Base-by-base conservation (phyloP, 2,113 vertebrate genomes). In the Pyxicephalus adspersus region DNA sequence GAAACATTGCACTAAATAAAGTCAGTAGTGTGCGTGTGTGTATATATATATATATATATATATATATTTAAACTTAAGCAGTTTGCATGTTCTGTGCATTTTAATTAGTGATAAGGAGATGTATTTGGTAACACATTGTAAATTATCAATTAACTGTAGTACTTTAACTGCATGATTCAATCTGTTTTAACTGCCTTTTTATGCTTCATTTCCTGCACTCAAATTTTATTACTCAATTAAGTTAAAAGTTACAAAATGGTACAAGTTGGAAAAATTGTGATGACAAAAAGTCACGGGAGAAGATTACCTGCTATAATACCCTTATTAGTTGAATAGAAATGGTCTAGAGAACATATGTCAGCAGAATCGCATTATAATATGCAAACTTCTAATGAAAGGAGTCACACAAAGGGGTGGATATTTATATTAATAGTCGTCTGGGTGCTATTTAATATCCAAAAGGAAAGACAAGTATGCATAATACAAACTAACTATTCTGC, bases 81-180 rank as follows among this genome's bases (percentile, higher is more conserved):
- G 74, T 55, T 57, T 65, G 19, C 34, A 74, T 75, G 20, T 82
- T 75, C 22, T 29, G 19, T 82, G 71, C 70, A 82, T 82, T 76
- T 81, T 50, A 70, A 5, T 65, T 20, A 76, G 13, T 85, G 16
- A 50, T 66, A 79, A 83, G 81, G 61, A 52, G 66, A 54, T 74
- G 80, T 61, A 8, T 83, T 84, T 61, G 50, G 55, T 74, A 60
- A 25, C 5, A 87, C 74, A 83, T 31, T 86, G 63, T 72, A 86
- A 60, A 83, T 7, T 78, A 74, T 74, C 87, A 85, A 86, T 85
- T 85, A 84, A 80, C 31, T 84, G 82, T 54, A 80, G 76, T 83
- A 85, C n/a, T 19, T 77, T 73, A 0, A 22, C 57, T 64, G 38
- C 23, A 66, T 26, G 84, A 66, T 4, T 29, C 65, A 73, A 34